Base-by-base conservation (phyloP, 1,140 invertebrate genomes). In the Bombus polaris region DNA sequence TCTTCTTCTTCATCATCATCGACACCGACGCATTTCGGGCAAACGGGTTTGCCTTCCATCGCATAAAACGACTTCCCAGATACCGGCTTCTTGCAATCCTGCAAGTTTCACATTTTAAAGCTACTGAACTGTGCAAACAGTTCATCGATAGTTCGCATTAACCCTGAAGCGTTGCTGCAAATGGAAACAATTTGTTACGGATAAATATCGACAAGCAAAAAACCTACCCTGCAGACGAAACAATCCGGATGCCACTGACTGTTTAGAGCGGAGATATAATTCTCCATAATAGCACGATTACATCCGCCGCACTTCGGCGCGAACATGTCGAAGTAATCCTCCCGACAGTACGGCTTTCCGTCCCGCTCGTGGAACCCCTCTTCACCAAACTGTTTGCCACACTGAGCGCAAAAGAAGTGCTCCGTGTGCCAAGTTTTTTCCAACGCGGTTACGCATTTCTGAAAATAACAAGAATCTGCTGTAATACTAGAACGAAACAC, bases 381-480 rank as follows among this genome's bases (percentile, higher is more conserved):
- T 91, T 99, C 99, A 13, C 98, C 99, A 93, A 99, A 99, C 93
- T 98, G 98, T 94, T 98, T 98, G 73, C 98, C 98, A 95, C 99
- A 99, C 93, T 99, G 98, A 70, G 98, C 98, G 95, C 99, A 99
- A 96, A 99, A 99, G 96, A 99, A 99, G 95, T 99, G 99, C 94
- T 99, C 99, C 85, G 99, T 99, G 95, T 99, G 99, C 99, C 99
- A 99, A 70, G 99, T 99, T 94, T 98, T 99, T 93, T 99, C 99
- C 93, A 99, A 95, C 4, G 99, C 99, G 1, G 99, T 99, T 59
- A 99, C 98, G 95, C 99, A 99, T 98, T 99, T 99, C 99, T 99
- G 96, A 68, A 90, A 91, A 71, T 70, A 80, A 83, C 84, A 22
- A 39, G 57, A 42, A 73, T 9, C 42, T 65, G 57, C 18, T 77